Conservation (phyloP, 2,797 vertebrate genomes). For the Cryptoblepharus egeriae region DNA sequence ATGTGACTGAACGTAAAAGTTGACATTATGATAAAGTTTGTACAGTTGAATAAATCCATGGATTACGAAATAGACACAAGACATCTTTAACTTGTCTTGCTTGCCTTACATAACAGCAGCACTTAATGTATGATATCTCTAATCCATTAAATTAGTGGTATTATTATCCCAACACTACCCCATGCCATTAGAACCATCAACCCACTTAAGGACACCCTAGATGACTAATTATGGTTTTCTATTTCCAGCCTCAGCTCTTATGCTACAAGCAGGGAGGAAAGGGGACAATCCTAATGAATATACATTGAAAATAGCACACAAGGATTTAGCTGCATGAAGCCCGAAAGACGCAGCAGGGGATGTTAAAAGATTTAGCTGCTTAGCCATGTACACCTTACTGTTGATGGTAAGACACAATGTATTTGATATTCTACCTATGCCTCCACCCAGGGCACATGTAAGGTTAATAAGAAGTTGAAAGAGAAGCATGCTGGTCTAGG, state of each 20-base stretch:
- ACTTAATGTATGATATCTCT: not conserved
- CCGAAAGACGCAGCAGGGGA: conserved; percentile 13
- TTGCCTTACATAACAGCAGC: not conserved
- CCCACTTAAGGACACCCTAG: conserved; percentile 11
- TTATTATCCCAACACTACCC: conserved; percentile 10
- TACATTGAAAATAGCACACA: conserved; percentile 20
- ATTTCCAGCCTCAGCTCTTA: conserved; percentile 22
- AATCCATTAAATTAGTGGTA: conserved; percentile 13
- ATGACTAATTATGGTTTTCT: conserved; percentile 27
- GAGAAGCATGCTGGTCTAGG: conserved; percentile 11
- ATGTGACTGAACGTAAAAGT: not conserved
- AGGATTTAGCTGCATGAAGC: conserved; percentile 1
- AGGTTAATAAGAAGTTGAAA: conserved; percentile 47
- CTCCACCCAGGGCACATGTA: not conserved
- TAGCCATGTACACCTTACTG: not conserved
- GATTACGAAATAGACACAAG: not conserved
- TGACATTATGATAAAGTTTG: conserved; percentile 9
- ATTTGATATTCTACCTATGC: conserved; percentile 4
- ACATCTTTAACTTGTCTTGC: conserved; percentile 11
- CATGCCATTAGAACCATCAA: conserved; percentile 3
- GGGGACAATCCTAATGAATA: conserved; percentile 32
- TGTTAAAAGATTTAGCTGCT: conserved; percentile 39
- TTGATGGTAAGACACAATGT: conserved; percentile 21
- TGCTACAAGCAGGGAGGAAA: not conserved
- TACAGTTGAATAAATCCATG: not conserved